phyloP scores from a whole-genome alignment of 2,888 invertebrate species.

The Branchipolynoe longqiensis region DNA sequence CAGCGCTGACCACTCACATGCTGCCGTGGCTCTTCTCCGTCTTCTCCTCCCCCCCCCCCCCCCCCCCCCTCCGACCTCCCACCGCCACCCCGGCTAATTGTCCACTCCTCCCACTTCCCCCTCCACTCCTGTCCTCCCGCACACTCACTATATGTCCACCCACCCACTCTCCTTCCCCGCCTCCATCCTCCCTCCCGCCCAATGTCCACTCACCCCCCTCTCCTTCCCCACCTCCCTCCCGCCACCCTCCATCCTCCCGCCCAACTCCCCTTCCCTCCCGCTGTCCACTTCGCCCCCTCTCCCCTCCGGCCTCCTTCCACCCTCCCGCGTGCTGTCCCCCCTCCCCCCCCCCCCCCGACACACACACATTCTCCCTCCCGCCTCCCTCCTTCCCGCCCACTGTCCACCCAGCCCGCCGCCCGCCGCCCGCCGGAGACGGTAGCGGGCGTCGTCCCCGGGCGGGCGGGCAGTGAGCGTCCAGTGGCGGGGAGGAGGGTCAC shows the following conservation, averaged over 20 bases:
- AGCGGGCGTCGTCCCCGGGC: too few species aligned
- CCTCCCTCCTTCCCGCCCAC: neutral
- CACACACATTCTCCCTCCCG: too few species aligned
- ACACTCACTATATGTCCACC: too few species aligned
- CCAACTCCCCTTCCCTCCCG: neutral
- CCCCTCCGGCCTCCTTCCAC: neutral
- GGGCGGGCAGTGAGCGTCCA: neutral
- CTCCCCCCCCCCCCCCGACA: neutral
- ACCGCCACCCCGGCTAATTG: neutral
- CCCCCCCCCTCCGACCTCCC: neutral
- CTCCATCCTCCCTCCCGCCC: neutral
- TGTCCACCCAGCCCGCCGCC: neutral
- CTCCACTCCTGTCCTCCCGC: neutral
- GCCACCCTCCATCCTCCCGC: neutral
- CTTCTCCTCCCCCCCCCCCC: neutral
- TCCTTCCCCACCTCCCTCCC: neutral
- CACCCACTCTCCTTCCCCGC: neutral
- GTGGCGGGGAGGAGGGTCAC: neutral
- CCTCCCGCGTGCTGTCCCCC: neutral
- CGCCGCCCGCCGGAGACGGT: too few species aligned
- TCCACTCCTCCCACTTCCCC: neutral
- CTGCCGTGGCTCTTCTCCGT: too few species aligned
- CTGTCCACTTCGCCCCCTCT: neutral
- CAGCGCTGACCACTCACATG: conserved; percentile 14
- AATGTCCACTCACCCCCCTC: neutral